These are phyloP conservation scores for Drymodes brunneopygia DNA, from an alignment of 2,113 vertebrate species.

Conservation along the genomic window DNA sequence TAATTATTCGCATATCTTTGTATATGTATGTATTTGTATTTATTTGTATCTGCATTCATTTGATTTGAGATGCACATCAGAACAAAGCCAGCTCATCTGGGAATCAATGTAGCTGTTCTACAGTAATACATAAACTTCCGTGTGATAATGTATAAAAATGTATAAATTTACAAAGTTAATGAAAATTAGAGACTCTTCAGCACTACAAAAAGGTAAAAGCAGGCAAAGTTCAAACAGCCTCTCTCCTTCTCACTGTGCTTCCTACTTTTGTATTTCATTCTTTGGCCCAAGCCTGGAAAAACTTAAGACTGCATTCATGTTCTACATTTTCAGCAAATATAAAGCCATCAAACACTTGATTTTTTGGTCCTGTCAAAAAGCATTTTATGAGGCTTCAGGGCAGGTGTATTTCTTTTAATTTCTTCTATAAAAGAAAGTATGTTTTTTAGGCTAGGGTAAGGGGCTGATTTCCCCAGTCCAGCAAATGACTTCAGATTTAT, in stretches of 20 bases:
- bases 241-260: not conserved
- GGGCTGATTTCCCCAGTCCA: not conserved
- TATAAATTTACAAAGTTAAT: not conserved
- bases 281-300: not conserved
- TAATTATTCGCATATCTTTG: not conserved
- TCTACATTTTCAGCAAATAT: not conserved
- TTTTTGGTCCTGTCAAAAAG: not conserved
- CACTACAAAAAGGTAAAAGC: not conserved
- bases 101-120: not conserved
- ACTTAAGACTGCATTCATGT: not conserved
- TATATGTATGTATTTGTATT: not conserved
- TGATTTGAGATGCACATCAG: not conserved
- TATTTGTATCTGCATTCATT: not conserved
- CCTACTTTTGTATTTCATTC: not conserved
- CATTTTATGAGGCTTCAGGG: not conserved
- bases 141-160: not conserved
- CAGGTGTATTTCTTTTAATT: not conserved
- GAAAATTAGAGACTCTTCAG: not conserved
- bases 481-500: not conserved
- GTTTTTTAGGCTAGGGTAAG: not conserved
- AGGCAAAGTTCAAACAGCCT: not conserved
- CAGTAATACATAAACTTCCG: not conserved
- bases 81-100: not conserved
- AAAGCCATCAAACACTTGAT: not conserved
- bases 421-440: not conserved